These are phyloP conservation scores for Typhlichthys subterraneus DNA, from an alignment of 2,797 vertebrate species.

Conservation along the genomic window DNA sequence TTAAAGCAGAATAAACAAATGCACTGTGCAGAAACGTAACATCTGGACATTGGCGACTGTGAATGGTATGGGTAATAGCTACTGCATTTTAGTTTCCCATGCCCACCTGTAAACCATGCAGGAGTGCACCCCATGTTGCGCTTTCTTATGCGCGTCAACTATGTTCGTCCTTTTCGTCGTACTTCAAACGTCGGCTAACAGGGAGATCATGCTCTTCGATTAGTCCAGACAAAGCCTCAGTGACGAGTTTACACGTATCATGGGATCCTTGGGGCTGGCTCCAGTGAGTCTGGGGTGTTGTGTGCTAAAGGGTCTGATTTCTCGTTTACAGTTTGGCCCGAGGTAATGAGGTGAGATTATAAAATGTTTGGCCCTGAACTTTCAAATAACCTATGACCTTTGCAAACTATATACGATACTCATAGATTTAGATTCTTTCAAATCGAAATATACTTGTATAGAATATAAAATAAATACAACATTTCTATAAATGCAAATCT, in stretches of 20 bases:
- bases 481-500: no score
- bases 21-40: neutral
- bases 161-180: constrained; percentile 56
- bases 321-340: constrained; percentile 28
- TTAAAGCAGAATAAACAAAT: neutral
- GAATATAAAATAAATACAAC: no score
- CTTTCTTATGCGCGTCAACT: constrained; percentile 61
- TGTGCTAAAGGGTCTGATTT: constrained; percentile 18
- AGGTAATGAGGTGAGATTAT: neutral
- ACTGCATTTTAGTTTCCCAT: neutral
- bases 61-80: neutral
- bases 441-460: no score
- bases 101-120: constrained; percentile 13
- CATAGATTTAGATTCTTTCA: neutral
- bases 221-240: constrained; percentile 74
- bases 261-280: constrained; percentile 64
- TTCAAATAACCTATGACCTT: constrained; percentile 9
- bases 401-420: no score
- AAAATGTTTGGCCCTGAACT: constrained; percentile 20
- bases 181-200: constrained; percentile 76
- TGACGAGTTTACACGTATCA: constrained; percentile 70
- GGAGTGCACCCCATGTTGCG: constrained; percentile 24
- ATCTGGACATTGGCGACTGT: neutral
- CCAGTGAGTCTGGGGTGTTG: constrained; percentile 74
- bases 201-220: constrained; percentile 76